Percentiles rank a stretch among this genome's conserved stretches.
These are phyloP conservation scores for Mimumesa dahlbomi DNA, from an alignment of 2,888 invertebrate species.

Conservation along the genomic window DNA sequence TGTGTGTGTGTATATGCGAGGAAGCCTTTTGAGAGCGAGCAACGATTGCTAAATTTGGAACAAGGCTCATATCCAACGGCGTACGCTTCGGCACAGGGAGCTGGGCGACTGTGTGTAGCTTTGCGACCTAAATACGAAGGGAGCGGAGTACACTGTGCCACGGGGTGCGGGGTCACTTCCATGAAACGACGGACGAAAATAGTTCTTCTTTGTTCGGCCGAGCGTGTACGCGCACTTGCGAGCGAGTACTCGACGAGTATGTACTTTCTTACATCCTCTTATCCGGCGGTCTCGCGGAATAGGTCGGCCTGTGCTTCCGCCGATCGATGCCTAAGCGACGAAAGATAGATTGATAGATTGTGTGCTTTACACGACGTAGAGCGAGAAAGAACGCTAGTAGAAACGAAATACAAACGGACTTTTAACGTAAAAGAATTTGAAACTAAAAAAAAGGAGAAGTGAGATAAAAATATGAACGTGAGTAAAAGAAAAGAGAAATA, in stretches of 20 bases:
- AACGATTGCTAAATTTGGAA: conserved; percentile 63
- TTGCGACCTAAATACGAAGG: conserved; percentile 71
- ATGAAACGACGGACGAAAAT: conserved; percentile 65
- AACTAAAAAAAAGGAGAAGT: neutral
- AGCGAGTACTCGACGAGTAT: neutral
- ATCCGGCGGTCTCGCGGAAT: neutral
- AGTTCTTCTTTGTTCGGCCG: conserved; percentile 65
- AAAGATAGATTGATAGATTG: too few species aligned
- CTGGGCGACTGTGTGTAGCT: conserved; percentile 33
- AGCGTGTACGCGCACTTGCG: conserved; percentile 38
- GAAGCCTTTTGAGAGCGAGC: conserved; percentile 52
- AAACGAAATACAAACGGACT: conserved; percentile 14
- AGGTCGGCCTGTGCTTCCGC: neutral
- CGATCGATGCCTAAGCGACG: too few species aligned
- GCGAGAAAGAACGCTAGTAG: too few species aligned
- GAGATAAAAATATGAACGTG: too few species aligned
- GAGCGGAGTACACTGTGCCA: conserved; percentile 42
- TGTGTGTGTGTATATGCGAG: conserved; percentile 29
- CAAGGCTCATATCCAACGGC: conserved; percentile 54
- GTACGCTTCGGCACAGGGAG: conserved; percentile 32
- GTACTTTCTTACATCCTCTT: conserved; percentile 10
- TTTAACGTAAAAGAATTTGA: neutral
- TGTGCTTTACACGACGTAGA: too few species aligned
- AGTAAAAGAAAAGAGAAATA: too few species aligned
- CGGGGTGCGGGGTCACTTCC: conserved; percentile 62